Conservation (phyloP, 1,140 invertebrate species). For the Philaenus spumarius region DNA sequence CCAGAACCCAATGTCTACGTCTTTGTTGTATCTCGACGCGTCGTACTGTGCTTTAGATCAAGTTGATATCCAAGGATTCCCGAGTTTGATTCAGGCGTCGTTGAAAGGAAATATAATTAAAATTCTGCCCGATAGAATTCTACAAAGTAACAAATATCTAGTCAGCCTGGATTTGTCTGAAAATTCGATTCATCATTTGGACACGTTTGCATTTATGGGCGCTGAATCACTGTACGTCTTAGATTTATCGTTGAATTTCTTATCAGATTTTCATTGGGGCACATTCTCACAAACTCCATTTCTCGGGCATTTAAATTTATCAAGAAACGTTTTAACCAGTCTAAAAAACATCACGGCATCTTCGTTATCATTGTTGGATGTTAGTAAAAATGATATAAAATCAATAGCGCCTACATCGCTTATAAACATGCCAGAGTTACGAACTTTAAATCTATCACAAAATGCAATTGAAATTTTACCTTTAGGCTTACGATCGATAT, state of each 20-base stretch:
- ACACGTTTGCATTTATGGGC: slow-evolving; percentile 2
- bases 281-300: not conserved
- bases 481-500: not conserved
- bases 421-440: not conserved
- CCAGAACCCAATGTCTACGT: not conserved
- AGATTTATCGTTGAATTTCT: slow-evolving; percentile 5
- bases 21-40: slow-evolving; percentile 2
- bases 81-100: not conserved
- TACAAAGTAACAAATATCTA: not conserved
- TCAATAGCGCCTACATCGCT: not conserved
- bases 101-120: slow-evolving; percentile 12
- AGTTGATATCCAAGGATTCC: slow-evolving; percentile 1
- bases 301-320: slow-evolving; percentile 1
- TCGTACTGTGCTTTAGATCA: slow-evolving; percentile 8
- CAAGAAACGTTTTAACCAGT: slow-evolving; percentile 9
- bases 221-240: not conserved
- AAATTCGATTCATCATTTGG: slow-evolving; percentile 10
- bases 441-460: slow-evolving; percentile 10
- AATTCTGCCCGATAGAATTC: not conserved
- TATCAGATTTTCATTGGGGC: slow-evolving; percentile 2
- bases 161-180: slow-evolving; percentile 9
- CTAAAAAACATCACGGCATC: slow-evolving; percentile 1
- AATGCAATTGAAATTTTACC: slow-evolving; percentile 14
- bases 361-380: slow-evolving; percentile 1
- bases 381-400: slow-evolving; percentile 12